Evolutionary conservation across 2,113 vertebrate species (phyloP).

Genomic region (Petromus typicus): DNA sequence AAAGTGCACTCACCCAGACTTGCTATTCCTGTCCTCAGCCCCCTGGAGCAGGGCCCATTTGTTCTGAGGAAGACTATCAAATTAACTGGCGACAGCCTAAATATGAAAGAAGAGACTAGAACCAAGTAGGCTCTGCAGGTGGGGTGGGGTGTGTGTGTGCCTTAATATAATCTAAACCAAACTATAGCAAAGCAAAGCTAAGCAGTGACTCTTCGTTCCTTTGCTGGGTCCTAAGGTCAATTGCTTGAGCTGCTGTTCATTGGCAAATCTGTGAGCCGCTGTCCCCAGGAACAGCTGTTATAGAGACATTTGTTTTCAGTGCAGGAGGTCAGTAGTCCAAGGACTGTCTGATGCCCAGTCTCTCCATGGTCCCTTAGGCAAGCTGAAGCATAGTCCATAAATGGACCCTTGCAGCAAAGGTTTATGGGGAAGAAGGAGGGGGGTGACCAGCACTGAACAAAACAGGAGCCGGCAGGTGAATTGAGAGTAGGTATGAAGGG

Average conservation of each 20-base stretch:
- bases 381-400: background rate
- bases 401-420: background rate
- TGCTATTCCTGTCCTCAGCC: constrained; percentile 55
- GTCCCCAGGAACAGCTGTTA: background rate
- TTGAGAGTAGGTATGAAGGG: background rate
- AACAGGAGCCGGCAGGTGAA: background rate
- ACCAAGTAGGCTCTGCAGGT: background rate
- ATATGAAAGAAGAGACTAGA: constrained; percentile 13
- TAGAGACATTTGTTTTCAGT: background rate
- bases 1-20: constrained; percentile 42
- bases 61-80: constrained; percentile 51
- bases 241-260: background rate
- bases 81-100: constrained; percentile 39
- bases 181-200: background rate
- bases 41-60: constrained; percentile 59
- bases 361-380: background rate
- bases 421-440: background rate
- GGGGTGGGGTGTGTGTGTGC: background rate
- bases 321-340: background rate
- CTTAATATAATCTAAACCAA: background rate
- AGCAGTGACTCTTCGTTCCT: background rate
- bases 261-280: background rate
- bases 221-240: background rate
- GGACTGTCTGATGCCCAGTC: background rate
- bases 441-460: background rate